Base-by-base conservation (phyloP, 1,140 invertebrate species). In the Bombus soroeensis region DNA sequence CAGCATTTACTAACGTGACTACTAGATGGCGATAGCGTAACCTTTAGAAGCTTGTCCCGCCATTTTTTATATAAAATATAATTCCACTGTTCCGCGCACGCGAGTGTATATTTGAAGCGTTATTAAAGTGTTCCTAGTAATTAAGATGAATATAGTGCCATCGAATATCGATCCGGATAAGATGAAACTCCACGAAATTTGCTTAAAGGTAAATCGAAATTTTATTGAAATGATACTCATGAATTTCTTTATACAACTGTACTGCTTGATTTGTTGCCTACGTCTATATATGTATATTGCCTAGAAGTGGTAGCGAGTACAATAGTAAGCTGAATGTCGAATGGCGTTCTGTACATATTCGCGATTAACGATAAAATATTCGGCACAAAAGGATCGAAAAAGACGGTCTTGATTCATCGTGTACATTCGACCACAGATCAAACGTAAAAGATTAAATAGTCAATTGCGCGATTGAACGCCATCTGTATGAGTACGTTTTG, bases 221-320 rank as follows among this genome's bases (percentile, higher is more conserved):
- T 87, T 87, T 87, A 87, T 87, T 87, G 78, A 87, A 75, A 76
- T 70, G 70, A 87, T 87, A 83, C 47, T 83, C 62, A 77, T 86
- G 74, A 62, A 82, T 84, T 84, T 64, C 71, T 79, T 77, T 86
- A 81, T 76, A 85, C 78, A 88, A 85, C 22, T 37, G 77, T 57
- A 59, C 62, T 86, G 73, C 28, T 83, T 57, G 62, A 34, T 43
- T 86, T 82, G 47, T 74, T 72, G 78, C 43, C 73, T 86, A 88
- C 66, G n/a, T 85, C 47, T 87, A 87, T 73, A 47, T 81, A 71
- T 85, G 57, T 62, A 71, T 62, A 57, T 66, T 85, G 53, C 39
- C 71, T 66, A 81, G n/a, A 70, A n/a, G 64, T 25, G 59, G 76
- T 72, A 80, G 75, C 76, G 64, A 83, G 82, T 78, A 68, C 43